Base-by-base conservation (phyloP, 2,797 vertebrate genomes). In the Pseudocheirus occidentalis region DNA sequence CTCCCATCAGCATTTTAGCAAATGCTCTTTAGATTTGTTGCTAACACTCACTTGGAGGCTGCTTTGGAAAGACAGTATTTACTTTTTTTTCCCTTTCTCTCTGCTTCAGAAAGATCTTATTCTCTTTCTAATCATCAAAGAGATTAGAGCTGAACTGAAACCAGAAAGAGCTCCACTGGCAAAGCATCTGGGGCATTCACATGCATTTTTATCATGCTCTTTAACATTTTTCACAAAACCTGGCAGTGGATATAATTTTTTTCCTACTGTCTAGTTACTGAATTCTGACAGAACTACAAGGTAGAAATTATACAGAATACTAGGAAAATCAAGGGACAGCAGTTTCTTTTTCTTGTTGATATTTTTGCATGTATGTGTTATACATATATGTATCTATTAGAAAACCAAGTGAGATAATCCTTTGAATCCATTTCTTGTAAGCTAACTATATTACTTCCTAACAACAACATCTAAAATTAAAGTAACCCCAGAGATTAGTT, bases 61-160 rank as follows among this genome's bases (percentile, higher is more conserved):
- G 46, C 53, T 95, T 98, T 94, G 92, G n/a, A 92, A 95, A 94
- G 1, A 92, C 46, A 24, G 21, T 92, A 16, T 50, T 3, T 95
- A 62, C 40, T 14, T 92, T 62, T 27, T 27, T 1, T 58, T 1
- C 29, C 31, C 50, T 40, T 10, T 93, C 55, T 40, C 13, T 93
- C 29, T 94, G 89, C 91, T 96, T 94, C 93, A 96, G 94, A 96
- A 96, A 5, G 0, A 95, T 29, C 94, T 54, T 90, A 24, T 95
- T 96, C 95, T 97, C 95, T 95, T 96, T 92, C 91, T 98, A 97
- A 96, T 95, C 73, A 94, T 97, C 92, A 92, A 46, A 96, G 97
- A 96, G 50, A 95, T 97, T 94, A 97, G 93, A 97, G 92, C 40
- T 97, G 89, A 95, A 94, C 93, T 90, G 89, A 81, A 81, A 46